Evolutionary conservation across 2,888 invertebrate species (phyloP).

Genomic region (Synanthedon andrenaeformis): DNA sequence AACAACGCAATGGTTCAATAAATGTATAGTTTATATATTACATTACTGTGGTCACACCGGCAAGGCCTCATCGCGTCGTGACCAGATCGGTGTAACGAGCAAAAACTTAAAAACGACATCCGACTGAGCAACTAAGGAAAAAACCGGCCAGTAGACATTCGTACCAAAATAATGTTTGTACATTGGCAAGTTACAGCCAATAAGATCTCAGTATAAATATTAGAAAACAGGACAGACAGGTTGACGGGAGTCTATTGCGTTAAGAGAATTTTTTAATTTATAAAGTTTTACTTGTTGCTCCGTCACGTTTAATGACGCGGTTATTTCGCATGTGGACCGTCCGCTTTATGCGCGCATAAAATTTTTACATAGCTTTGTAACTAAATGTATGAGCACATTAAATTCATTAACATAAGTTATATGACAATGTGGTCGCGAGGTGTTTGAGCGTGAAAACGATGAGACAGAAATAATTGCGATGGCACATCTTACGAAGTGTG

Average conservation of each 20-base stretch:
- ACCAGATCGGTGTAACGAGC: constrained; percentile 57
- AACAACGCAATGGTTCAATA: too few species aligned
- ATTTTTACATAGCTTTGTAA: not conserved
- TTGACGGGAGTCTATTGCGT: too few species aligned
- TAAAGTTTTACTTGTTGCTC: too few species aligned
- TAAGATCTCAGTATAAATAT: not conserved
- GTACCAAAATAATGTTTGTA: constrained; percentile 6
- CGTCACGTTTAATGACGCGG: too few species aligned
- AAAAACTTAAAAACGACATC: constrained; percentile 53
- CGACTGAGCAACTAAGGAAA: constrained; percentile 25
- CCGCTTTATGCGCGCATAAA: not conserved
- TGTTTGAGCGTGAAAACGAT: constrained; percentile 27
- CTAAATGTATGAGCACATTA: not conserved
- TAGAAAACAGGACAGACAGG: not conserved
- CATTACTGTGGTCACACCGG: constrained; percentile 22
- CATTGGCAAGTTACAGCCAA: constrained; percentile 2
- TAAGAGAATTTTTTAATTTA: too few species aligned
- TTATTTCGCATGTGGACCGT: not conserved
- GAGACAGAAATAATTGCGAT: constrained; percentile 53
- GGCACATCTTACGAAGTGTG: constrained; percentile 57
- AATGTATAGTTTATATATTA: too few species aligned
- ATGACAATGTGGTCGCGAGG: not conserved
- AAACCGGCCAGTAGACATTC: constrained; percentile 21
- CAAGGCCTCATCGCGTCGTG: constrained; percentile 49
- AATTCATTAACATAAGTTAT: not conserved